phyloP scores from a whole-genome alignment of 2,888 invertebrate genomes.

The Sphinx pinastri region DNA sequence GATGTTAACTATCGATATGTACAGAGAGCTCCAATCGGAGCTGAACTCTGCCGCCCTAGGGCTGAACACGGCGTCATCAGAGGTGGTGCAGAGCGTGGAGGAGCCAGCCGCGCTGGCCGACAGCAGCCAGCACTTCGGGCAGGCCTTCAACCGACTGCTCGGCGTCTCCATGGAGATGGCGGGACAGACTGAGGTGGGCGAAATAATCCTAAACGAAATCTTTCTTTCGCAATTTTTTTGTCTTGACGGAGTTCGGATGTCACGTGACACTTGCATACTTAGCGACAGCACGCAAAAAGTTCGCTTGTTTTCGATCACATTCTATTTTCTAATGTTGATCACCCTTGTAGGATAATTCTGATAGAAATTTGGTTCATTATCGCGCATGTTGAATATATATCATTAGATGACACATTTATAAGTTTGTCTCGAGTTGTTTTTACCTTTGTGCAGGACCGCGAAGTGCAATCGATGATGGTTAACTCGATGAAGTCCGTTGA shows the following conservation, averaged over 20 bases:
- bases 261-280: no score
- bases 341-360: background rate
- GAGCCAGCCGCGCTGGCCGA: conserved; percentile 88
- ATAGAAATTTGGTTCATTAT: background rate
- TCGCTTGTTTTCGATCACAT: no score
- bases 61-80: conserved; percentile 90
- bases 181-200: conserved; percentile 86
- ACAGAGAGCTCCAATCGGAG: conserved; percentile 92
- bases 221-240: no score
- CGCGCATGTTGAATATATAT: no score
- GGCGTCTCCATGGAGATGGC: conserved; percentile 93
- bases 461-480: conserved; percentile 92
- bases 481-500: conserved; percentile 94
- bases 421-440: background rate
- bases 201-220: background rate
- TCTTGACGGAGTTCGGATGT: no score
- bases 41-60: conserved; percentile 92
- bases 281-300: no score
- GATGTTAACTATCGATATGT: no score
- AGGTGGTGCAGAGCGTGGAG: conserved; percentile 91
- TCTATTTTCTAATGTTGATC: no score
- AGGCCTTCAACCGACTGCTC: conserved; percentile 90
- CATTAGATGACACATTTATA: no score
- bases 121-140: conserved; percentile 90
- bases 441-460: conserved; percentile 82